Percentiles rank a stretch among this genome's conserved stretches.
These are phyloP conservation scores for Danaus melanippus DNA, from an alignment of 1,140 invertebrate species.

Conservation along the genomic window DNA sequence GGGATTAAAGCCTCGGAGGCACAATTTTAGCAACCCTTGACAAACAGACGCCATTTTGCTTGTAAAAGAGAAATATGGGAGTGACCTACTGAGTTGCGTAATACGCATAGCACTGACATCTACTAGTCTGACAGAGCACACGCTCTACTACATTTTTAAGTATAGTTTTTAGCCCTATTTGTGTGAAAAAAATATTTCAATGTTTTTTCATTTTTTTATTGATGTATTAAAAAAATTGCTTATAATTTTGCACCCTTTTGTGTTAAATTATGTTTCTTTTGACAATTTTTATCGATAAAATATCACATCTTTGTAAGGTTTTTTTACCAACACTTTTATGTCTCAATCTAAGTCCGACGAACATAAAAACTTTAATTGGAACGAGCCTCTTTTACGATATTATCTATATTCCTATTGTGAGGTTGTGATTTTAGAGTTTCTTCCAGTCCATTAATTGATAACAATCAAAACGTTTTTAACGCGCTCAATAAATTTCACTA, in stretches of 20 bases:
- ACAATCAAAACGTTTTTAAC: too few species aligned
- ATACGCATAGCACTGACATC: constrained; percentile 6
- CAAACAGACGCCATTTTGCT: constrained; percentile 24
- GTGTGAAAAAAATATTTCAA: too few species aligned
- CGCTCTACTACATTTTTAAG: too few species aligned
- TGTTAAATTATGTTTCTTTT: too few species aligned
- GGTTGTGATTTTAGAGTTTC: constrained; percentile 15
- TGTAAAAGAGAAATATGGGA: constrained; percentile 36
- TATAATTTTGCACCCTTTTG: too few species aligned
- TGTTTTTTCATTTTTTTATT: too few species aligned
- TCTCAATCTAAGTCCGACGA: constrained; percentile 12
- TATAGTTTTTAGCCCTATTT: too few species aligned
- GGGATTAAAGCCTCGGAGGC: constrained; percentile 26
- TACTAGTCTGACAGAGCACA: not conserved
- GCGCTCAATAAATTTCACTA: too few species aligned
- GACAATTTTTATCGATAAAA: too few species aligned
- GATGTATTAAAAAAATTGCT: too few species aligned
- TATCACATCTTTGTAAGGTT: too few species aligned
- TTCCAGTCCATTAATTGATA: constrained; percentile 11
- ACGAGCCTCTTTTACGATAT: constrained; percentile 29
- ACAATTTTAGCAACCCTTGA: constrained; percentile 24
- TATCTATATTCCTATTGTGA: constrained; percentile 21
- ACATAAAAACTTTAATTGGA: constrained; percentile 37
- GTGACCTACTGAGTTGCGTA: constrained; percentile 10
- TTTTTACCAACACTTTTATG: constrained; percentile 20